phyloP scores from a whole-genome alignment of 1,140 invertebrate genomes.

The Drosophila pectinifera region DNA sequence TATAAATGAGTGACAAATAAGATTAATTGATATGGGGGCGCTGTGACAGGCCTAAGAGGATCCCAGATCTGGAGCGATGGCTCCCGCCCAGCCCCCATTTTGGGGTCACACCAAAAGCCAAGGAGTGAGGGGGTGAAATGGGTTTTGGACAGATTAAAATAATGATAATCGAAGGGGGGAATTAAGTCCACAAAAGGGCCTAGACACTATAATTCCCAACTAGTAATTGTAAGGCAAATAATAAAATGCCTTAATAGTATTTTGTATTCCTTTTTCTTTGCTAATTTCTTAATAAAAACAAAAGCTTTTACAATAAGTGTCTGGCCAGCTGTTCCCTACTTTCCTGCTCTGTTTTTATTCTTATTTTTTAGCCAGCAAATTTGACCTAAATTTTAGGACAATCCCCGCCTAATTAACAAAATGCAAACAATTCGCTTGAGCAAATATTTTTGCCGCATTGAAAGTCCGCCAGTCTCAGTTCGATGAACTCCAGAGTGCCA shows the following conservation, averaged over 20 bases:
- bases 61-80: constrained; percentile 62
- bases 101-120: constrained; percentile 29
- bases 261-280: too few relatives aligned
- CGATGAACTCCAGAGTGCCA: constrained; percentile 17
- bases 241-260: too few relatives aligned
- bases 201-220: neutral
- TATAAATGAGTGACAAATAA: constrained; percentile 81
- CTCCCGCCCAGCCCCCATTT: constrained; percentile 27
- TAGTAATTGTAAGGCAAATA: too few relatives aligned
- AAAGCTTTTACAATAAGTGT: neutral
- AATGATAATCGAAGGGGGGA: neutral
- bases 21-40: constrained; percentile 72
- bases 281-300: neutral
- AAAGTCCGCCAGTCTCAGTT: neutral
- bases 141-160: constrained; percentile 1
- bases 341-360: neutral
- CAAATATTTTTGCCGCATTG: constrained; percentile 39
- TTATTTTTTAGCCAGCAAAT: constrained; percentile 9
- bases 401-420: constrained; percentile 53
- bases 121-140: constrained; percentile 1
- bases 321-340: neutral
- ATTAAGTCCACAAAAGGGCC: too few relatives aligned
- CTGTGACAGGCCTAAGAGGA: constrained; percentile 75
- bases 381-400: constrained; percentile 30
- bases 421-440: constrained; percentile 26